phyloP scores from a whole-genome alignment of 2,113 vertebrate species.

The Crotalus horridus region DNA sequence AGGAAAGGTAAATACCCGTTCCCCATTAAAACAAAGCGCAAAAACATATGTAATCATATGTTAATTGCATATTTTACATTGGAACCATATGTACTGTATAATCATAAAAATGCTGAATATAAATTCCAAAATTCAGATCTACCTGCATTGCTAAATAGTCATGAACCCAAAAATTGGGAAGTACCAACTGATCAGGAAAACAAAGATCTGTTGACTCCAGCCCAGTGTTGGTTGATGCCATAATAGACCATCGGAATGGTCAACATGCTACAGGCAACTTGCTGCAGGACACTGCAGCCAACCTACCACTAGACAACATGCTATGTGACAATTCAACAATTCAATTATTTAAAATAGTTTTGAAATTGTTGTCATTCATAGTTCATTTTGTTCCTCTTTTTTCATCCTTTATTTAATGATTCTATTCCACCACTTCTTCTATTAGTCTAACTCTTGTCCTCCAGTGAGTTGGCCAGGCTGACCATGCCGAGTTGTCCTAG shows the following conservation, averaged over 20 bases:
- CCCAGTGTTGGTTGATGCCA: background rate
- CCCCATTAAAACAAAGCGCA: background rate
- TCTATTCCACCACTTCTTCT: background rate
- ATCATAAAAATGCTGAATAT: background rate
- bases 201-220: background rate
- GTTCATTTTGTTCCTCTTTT: background rate
- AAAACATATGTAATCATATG: background rate
- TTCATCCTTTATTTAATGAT: background rate
- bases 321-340: background rate
- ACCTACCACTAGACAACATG: background rate
- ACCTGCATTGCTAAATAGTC: background rate
- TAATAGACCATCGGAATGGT: background rate
- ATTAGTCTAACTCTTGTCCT: background rate
- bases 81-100: background rate
- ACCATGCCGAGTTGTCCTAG: background rate
- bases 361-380: background rate
- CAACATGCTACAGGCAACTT: background rate
- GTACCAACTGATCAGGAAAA: background rate
- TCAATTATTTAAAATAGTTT: background rate
- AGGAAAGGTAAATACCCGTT: background rate
- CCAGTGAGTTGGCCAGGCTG: background rate
- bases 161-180: background rate
- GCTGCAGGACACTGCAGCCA: no score
- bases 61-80: background rate
- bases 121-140: background rate